Evolutionary conservation across 2,888 invertebrate genomes (phyloP).

Genomic region (Colletes collaris): DNA sequence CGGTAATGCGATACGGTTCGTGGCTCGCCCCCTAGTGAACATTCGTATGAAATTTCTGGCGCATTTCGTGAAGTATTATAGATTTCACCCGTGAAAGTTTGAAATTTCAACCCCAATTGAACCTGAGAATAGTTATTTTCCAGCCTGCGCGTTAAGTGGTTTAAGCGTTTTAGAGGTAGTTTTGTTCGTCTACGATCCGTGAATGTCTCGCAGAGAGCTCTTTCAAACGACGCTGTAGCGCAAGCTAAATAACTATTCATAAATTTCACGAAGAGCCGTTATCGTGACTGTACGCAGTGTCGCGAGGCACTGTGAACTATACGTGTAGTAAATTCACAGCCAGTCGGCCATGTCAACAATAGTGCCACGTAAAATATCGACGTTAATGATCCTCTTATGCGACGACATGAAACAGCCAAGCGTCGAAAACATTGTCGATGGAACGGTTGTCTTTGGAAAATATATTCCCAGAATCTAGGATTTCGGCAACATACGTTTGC

Average conservation of each 20-base stretch:
- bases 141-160: constrained; percentile 7
- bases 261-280: constrained; percentile 69
- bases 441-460: too few species aligned
- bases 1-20: constrained; percentile 31
- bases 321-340: constrained; percentile 65
- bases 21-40: constrained; percentile 11
- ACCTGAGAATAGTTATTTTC: constrained; percentile 25
- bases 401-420: constrained; percentile 26
- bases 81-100: constrained; percentile 47
- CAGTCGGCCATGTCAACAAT: constrained; percentile 44
- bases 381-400: constrained; percentile 56
- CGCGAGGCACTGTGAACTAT: constrained; percentile 40
- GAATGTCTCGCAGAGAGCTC: constrained; percentile 20
- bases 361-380: constrained; percentile 52
- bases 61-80: constrained; percentile 1
- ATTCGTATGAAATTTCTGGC: constrained; percentile 31
- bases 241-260: constrained; percentile 74
- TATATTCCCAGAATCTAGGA: too few species aligned
- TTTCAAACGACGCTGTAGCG: constrained; percentile 60
- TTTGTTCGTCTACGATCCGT: constrained; percentile 7
- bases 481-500: too few species aligned
- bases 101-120: constrained; percentile 15
- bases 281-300: constrained; percentile 50
- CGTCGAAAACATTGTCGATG: constrained; percentile 41
- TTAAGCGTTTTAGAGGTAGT: constrained; percentile 3